phyloP scores from a whole-genome alignment of 2,888 invertebrate genomes.

The Tinea trinotella region DNA sequence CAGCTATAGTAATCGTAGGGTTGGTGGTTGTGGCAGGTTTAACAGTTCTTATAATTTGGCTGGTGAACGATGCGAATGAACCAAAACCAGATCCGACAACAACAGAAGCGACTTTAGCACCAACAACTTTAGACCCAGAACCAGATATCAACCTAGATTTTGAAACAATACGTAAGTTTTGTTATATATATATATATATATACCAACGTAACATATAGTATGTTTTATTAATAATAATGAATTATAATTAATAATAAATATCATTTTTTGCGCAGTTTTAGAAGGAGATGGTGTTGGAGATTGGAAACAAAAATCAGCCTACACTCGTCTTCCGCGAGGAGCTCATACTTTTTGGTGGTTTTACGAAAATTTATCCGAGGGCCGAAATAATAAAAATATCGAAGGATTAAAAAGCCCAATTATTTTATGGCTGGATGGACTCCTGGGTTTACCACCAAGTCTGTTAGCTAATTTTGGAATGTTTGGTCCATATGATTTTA shows the following conservation, averaged over 20 bases:
- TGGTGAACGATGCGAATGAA: constrained; percentile 22
- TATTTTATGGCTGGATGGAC: constrained; percentile 91
- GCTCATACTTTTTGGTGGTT: constrained; percentile 93
- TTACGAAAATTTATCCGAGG: constrained; percentile 61
- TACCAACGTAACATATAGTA: too few relatives aligned
- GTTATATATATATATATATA: too few relatives aligned
- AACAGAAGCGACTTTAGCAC: not conserved
- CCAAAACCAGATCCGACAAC: not conserved
- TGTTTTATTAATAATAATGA: too few relatives aligned
- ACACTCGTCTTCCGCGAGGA: constrained; percentile 76
- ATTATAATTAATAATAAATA: too few relatives aligned
- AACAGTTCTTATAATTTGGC: constrained; percentile 30
- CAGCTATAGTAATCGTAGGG: constrained; percentile 15
- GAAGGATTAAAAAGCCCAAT: too few relatives aligned
- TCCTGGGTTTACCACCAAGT: constrained; percentile 84
- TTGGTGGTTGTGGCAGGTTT: constrained; percentile 25
- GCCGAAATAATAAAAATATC: not conserved
- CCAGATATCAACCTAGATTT: constrained; percentile 17
- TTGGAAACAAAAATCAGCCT: constrained; percentile 80
- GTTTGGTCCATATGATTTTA: constrained; percentile 80
- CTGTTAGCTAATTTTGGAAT: constrained; percentile 89
- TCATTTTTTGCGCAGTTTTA: constrained; percentile 35
- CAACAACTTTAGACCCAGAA: not conserved
- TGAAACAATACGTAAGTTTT: constrained; percentile 28
- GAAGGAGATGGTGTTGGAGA: constrained; percentile 62